phyloP scores from a whole-genome alignment of 2,113 vertebrate species.

The Gallinago undulata region DNA sequence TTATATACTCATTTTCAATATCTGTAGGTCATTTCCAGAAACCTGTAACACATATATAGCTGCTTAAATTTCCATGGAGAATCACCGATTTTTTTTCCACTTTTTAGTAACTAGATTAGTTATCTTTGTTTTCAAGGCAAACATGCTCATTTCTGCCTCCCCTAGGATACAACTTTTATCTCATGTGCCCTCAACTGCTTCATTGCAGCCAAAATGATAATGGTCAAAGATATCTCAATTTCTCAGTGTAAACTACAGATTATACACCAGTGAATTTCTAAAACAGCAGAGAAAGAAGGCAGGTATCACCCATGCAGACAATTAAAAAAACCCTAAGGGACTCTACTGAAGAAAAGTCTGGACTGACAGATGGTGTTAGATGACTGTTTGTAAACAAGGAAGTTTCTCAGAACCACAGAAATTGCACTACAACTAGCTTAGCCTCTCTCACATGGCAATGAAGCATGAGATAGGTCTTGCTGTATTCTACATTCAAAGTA shows the following conservation, averaged over 20 bases:
- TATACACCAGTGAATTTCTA: neutral
- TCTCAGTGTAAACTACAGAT: neutral
- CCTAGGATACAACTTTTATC: neutral
- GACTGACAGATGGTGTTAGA: neutral
- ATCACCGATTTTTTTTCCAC: neutral
- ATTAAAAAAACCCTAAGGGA: neutral
- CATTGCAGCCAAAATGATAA: neutral
- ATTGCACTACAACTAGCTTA: neutral
- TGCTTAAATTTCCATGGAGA: neutral
- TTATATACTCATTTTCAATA: neutral
- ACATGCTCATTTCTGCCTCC: neutral
- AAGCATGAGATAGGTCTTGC: neutral
- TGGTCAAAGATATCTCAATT: neutral
- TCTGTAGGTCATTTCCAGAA: neutral
- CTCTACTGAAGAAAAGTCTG: neutral
- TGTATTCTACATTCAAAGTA: neutral
- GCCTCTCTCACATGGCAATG: neutral
- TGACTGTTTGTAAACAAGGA: neutral
- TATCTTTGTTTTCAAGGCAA: neutral
- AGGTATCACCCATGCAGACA: neutral
- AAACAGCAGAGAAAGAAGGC: neutral
- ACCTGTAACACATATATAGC: fast-evolving
- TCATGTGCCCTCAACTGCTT: neutral
- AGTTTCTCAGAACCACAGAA: neutral
- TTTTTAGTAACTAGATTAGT: neutral